A percentile compares a stretch with the other conserved stretches of the same genome.
These are phyloP conservation scores for Pseudorhiza aurosa DNA, from an alignment of 30 jellyfish, hydroid and myxozoan species.

Conservation along the genomic window DNA sequence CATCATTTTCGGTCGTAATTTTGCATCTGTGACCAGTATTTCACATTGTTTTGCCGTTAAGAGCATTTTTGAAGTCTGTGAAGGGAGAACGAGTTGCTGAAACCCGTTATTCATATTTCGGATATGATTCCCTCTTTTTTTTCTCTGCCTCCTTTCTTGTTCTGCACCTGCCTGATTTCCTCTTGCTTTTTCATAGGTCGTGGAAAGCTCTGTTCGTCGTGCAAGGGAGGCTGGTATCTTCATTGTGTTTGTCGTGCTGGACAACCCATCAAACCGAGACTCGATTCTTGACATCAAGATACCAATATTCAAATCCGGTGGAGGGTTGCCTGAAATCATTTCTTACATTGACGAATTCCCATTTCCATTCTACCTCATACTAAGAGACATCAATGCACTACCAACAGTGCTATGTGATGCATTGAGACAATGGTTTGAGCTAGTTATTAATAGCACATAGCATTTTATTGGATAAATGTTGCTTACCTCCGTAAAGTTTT, in stretches of 20 bases:
- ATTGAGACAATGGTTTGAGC: slow-evolving; percentile 93
- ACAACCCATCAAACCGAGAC: slow-evolving; percentile 88
- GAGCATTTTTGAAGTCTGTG: too few species aligned
- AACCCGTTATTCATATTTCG: too few species aligned
- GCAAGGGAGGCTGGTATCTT: slow-evolving; percentile 92
- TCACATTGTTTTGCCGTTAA: too few species aligned
- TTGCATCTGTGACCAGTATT: too few species aligned
- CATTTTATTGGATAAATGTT: neutral
- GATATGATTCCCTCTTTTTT: too few species aligned
- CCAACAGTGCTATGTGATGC: slow-evolving; percentile 91
- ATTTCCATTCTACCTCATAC: slow-evolving; percentile 82
- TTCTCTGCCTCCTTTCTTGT: too few species aligned
- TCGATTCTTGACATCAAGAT: slow-evolving; percentile 87
- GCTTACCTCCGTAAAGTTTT: too few species aligned
- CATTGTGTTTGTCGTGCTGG: slow-evolving; percentile 87
- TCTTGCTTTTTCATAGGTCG: slow-evolving; percentile 55
- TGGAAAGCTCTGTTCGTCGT: slow-evolving; percentile 62
- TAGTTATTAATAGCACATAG: slow-evolving; percentile 28
- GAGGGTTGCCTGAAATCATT: slow-evolving; percentile 73
- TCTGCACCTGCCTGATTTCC: too few species aligned
- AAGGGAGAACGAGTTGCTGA: too few species aligned
- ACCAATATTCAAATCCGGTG: slow-evolving; percentile 87
- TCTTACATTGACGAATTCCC: slow-evolving; percentile 94
- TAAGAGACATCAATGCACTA: slow-evolving; percentile 79
- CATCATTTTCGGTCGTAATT: too few species aligned